A percentile compares a stretch with the other conserved stretches of the same genome.
These are phyloP conservation scores for Nothoprocta pentlandii DNA, from an alignment of 2,113 vertebrate genomes.

Conservation along the genomic window DNA sequence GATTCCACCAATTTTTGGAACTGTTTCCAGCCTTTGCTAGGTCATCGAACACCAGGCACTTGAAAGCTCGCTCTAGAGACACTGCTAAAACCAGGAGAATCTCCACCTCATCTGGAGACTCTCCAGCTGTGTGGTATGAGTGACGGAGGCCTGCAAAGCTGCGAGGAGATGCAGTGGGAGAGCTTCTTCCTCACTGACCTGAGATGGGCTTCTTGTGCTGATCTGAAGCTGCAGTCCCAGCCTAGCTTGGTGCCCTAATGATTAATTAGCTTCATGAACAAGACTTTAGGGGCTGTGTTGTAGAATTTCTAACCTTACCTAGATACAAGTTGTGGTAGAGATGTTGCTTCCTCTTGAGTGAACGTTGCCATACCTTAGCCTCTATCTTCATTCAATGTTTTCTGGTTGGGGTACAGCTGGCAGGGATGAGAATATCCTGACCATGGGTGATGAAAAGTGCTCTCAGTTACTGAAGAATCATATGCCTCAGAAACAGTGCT, in stretches of 20 bases:
- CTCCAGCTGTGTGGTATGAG: neutral
- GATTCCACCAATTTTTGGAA: neutral
- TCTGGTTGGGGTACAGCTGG: neutral
- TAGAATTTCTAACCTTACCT: rapidly evolving
- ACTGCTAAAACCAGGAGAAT: neutral
- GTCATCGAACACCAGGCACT: rapidly evolving
- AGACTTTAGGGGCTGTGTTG: rapidly evolving
- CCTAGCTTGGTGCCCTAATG: neutral
- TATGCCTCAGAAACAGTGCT: neutral
- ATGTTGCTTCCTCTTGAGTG: neutral
- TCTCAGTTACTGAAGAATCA: rapidly evolving
- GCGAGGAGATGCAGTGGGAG: neutral
- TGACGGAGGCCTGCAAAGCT: neutral
- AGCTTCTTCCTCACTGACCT: neutral
- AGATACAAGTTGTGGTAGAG: rapidly evolving
- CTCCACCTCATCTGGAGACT: neutral
- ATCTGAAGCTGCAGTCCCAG: neutral
- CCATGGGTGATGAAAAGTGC: neutral
- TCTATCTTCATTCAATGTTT: neutral
- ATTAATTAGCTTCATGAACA: neutral
- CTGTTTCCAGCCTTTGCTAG: neutral
- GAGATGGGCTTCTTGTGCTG: neutral
- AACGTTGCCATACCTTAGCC: neutral
- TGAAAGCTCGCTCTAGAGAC: neutral
- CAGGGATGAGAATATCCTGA: neutral